These are phyloP conservation scores for Semicossyphus pulcher DNA, from an alignment of 2,113 vertebrate genomes.

Conservation along the genomic window DNA sequence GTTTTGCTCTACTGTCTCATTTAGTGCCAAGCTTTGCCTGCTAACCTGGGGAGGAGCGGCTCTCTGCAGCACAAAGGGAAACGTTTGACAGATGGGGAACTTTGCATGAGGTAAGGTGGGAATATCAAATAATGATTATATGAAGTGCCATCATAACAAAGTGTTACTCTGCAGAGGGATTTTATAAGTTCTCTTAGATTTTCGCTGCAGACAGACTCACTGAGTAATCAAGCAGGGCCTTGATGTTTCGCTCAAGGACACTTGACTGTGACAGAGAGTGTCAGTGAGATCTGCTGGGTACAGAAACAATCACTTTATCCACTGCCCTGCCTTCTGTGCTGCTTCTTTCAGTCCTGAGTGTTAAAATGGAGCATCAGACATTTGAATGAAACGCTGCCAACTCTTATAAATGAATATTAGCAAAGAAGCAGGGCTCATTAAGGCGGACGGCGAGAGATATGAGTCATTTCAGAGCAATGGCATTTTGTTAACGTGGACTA, in stretches of 20 bases:
- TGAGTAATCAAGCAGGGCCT: not conserved
- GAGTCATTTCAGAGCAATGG: not conserved
- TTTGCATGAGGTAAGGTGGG: not conserved
- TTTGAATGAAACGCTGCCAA: not conserved
- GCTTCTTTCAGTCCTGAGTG: not conserved
- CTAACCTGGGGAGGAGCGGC: not conserved
- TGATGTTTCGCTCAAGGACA: slow-evolving; percentile 12
- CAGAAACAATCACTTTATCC: not conserved
- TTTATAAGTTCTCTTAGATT: not conserved
- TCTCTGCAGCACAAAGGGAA: not conserved
- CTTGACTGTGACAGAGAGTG: not conserved
- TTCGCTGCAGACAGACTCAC: not conserved
- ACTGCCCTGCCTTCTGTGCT: not conserved
- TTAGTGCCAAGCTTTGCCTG: not conserved
- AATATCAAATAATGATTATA: not conserved
- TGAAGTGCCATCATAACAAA: not conserved
- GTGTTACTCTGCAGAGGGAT: not conserved
- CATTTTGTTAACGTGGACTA: not conserved
- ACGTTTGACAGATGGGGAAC: slow-evolving; percentile 21
- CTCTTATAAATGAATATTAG: not conserved
- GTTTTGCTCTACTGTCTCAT: not conserved
- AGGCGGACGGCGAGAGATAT: not conserved
- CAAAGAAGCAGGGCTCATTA: not conserved
- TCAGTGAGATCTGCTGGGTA: not conserved
- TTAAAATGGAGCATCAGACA: not conserved